Evolutionary conservation across 2,797 vertebrate species (phyloP).

Genomic region (Rhinichthys osculus): DNA sequence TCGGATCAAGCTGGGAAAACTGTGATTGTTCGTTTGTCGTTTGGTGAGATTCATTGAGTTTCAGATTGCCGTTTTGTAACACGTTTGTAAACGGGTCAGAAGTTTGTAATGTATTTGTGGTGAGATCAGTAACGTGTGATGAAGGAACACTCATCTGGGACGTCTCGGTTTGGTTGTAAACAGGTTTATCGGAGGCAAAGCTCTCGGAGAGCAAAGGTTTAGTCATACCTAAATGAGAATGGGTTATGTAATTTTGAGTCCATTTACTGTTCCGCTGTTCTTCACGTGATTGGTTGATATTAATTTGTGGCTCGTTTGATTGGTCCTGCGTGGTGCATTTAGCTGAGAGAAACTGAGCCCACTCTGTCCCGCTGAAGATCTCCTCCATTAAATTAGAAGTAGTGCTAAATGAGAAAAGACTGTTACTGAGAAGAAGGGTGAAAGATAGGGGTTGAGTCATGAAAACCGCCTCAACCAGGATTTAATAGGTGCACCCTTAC

Average conservation of each 20-base stretch:
- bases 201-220: not conserved
- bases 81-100: conserved; percentile 20
- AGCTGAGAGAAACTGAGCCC: conserved; percentile 74
- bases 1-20: not conserved
- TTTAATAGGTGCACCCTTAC: not conserved
- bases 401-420: conserved; percentile 71
- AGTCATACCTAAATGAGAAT: not conserved
- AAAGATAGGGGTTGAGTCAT: not conserved
- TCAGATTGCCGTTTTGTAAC: not conserved
- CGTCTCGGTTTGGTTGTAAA: not conserved
- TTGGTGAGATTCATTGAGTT: not conserved
- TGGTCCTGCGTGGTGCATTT: conserved; percentile 37
- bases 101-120: conserved; percentile 9
- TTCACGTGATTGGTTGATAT: conserved; percentile 12
- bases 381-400: conserved; percentile 79
- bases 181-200: conserved; percentile 5
- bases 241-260: conserved; percentile 19
- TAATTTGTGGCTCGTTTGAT: not conserved
- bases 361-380: conserved; percentile 75
- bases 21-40: not conserved
- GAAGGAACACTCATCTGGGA: not conserved
- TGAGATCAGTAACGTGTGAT: not conserved
- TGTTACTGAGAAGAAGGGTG: conserved; percentile 64
- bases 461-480: not conserved
- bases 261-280: conserved; percentile 36